These are phyloP conservation scores for Sylvilagus floridanus DNA, from an alignment of 2,797 vertebrate species.

Conservation along the genomic window DNA sequence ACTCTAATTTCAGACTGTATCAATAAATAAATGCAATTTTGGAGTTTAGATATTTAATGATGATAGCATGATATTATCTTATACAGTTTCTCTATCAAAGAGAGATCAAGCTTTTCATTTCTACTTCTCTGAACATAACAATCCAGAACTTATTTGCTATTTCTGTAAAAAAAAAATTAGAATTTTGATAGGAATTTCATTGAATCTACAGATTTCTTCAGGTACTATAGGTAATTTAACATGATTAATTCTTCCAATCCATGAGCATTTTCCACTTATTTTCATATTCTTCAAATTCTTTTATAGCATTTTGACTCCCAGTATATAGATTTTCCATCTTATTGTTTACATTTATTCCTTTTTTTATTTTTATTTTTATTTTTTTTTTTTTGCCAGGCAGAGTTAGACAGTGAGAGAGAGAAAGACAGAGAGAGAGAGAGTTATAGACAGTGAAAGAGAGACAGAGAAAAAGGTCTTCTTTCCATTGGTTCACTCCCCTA, in stretches of 20 bases:
- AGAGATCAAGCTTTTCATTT: background rate
- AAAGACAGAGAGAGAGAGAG: too few relatives aligned
- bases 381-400: too few relatives aligned
- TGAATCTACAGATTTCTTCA: background rate
- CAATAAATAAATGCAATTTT: background rate
- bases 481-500: too few relatives aligned
- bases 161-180: background rate
- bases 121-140: background rate
- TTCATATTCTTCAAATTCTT: background rate
- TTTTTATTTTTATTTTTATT: too few relatives aligned
- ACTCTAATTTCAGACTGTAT: too few relatives aligned
- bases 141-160: background rate
- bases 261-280: background rate
- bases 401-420: too few relatives aligned
- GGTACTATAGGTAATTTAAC: background rate
- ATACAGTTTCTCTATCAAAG: background rate
- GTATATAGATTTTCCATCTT: background rate
- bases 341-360: background rate
- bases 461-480: too few relatives aligned
- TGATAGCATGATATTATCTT: background rate
- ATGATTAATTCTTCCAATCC: too few relatives aligned
- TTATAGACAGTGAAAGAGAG: too few relatives aligned
- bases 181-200: background rate
- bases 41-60: background rate
- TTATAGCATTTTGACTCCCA: background rate